Percentiles rank a stretch among this genome's conserved stretches.
These are phyloP conservation scores for Coelopa pilipes DNA, from an alignment of 2,888 invertebrate genomes.

Conservation along the genomic window DNA sequence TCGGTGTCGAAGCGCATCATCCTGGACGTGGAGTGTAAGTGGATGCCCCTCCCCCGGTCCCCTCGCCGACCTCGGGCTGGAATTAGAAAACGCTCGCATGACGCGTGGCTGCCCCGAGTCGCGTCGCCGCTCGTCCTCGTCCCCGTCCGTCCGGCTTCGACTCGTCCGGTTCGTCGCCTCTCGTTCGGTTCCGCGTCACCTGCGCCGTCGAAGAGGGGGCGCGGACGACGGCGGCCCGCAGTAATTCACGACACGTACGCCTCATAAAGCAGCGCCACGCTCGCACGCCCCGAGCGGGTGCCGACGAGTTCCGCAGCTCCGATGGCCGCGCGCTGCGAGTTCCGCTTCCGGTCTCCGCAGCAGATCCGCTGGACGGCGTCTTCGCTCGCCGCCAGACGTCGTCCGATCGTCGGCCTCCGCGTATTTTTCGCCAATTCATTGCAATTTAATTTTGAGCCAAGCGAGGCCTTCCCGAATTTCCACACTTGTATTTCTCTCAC, in stretches of 20 bases:
- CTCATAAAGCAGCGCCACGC: constrained; percentile 57
- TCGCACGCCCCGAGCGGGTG: background rate
- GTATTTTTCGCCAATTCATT: constrained; percentile 22
- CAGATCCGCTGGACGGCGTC: no score
- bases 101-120: no score
- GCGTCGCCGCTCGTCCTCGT: no score
- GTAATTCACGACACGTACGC: constrained; percentile 60
- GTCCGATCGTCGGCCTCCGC: background rate
- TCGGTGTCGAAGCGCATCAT: constrained; percentile 93
- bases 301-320: background rate
- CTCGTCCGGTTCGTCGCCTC: background rate
- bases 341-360: background rate
- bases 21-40: constrained; percentile 87
- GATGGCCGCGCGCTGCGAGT: background rate
- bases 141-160: background rate
- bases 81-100: no score
- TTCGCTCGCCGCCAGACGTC: background rate
- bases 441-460: constrained; percentile 7
- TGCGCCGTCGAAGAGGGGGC: background rate
- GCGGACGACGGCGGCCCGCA: constrained; percentile 44
- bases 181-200: background rate
- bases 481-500: background rate
- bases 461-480: no score
- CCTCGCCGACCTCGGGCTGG: no score
- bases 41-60: background rate